These are phyloP conservation scores for Sinocyclocheilus anophthalmus DNA, from an alignment of 2,113 vertebrate species.

Conservation along the genomic window DNA sequence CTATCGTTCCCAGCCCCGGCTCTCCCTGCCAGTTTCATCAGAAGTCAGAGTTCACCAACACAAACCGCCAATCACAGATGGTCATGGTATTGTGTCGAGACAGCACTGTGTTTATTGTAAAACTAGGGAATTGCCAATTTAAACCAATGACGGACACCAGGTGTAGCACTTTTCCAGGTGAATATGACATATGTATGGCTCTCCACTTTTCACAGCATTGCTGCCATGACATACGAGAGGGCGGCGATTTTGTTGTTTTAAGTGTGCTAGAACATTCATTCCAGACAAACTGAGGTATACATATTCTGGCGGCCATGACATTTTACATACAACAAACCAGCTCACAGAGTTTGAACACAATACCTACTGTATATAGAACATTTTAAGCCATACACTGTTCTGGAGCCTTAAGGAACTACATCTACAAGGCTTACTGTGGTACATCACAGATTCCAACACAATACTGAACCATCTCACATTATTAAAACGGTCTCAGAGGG, in stretches of 20 bases:
- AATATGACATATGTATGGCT: not conserved
- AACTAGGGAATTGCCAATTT: not conserved
- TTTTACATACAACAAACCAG: conserved; percentile 3
- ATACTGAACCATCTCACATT: not conserved
- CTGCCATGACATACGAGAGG: not conserved
- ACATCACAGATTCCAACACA: not conserved
- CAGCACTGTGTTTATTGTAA: not conserved
- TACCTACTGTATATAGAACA: not conserved
- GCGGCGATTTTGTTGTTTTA: not conserved
- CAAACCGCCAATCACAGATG: conserved; percentile 6
- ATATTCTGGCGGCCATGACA: not conserved
- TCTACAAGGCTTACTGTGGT: conserved; percentile 10
- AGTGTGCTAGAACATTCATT: not conserved
- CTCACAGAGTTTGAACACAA: conserved; percentile 1
- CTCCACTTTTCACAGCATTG: not conserved
- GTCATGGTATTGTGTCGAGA: not conserved
- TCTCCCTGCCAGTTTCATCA: too few relatives aligned
- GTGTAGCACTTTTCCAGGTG: not conserved
- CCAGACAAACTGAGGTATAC: not conserved
- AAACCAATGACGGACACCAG: not conserved
- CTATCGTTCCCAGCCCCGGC: not conserved
- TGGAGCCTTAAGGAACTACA: not conserved
- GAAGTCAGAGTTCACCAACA: not conserved
- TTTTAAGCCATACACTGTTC: not conserved
- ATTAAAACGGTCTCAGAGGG: conserved; percentile 29